Evolutionary conservation across 2,797 vertebrate genomes (phyloP).

Genomic region (Scleropages formosus): DNA sequence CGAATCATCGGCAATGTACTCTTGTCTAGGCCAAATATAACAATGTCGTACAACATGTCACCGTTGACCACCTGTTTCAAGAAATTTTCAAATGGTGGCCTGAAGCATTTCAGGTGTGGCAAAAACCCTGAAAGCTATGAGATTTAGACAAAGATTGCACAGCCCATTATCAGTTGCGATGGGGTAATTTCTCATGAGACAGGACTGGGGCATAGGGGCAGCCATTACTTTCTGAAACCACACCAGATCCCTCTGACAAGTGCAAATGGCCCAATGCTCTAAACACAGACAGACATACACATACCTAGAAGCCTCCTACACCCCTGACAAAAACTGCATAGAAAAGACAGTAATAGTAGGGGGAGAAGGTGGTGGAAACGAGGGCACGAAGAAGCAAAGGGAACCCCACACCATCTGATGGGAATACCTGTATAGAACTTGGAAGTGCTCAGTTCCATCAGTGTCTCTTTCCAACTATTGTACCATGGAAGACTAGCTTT

Average conservation of each 20-base stretch:
- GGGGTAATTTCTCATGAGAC: not conserved
- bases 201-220: not conserved
- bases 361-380: conserved; percentile 41
- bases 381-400: conserved; percentile 48
- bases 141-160: not conserved
- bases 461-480: conserved; percentile 86
- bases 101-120: too few relatives aligned
- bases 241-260: not conserved
- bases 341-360: not conserved
- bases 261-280: conserved; percentile 17
- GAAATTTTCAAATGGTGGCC: too few relatives aligned
- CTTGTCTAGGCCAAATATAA: too few relatives aligned
- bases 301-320: conserved; percentile 25
- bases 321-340: conserved; percentile 11
- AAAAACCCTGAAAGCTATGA: too few relatives aligned
- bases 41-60: too few relatives aligned
- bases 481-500: conserved; percentile 91
- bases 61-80: too few relatives aligned
- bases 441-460: conserved; percentile 84
- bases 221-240: conserved; percentile 33
- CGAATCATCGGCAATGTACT: too few relatives aligned
- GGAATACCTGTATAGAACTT: conserved; percentile 83
- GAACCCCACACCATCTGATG: conserved; percentile 58
- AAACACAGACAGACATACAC: conserved; percentile 20
- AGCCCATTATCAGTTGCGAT: not conserved